Conservation (phyloP, 2,888 invertebrate genomes). For the Myathropa florea region DNA sequence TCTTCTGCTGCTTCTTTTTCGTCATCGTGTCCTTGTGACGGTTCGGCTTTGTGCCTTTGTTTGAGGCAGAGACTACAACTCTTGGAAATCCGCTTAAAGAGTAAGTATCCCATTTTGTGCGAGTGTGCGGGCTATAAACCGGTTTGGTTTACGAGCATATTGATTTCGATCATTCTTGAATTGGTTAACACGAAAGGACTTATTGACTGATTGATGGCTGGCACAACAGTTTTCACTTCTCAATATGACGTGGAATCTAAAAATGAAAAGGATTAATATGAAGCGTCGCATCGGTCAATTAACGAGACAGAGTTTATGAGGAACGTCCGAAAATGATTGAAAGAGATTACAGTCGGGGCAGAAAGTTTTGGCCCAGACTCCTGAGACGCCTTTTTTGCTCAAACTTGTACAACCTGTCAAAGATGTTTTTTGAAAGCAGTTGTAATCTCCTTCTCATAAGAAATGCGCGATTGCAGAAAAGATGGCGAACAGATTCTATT, state of each 20-base stretch:
- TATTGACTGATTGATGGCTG: background rate
- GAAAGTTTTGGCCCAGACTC: background rate
- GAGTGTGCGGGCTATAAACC: background rate
- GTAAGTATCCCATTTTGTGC: background rate
- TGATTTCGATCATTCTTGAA: background rate
- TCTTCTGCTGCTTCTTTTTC: no score
- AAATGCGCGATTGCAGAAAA: no score
- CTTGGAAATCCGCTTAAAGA: conserved; percentile 1
- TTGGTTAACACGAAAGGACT: background rate
- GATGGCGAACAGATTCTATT: no score
- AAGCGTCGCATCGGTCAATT: background rate
- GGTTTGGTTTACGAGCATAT: background rate
- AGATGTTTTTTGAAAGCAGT: no score
- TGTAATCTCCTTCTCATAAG: no score
- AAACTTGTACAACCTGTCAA: no score
- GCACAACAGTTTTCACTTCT: background rate
- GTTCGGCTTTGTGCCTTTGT: background rate
- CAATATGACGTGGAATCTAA: background rate
- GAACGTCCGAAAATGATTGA: background rate
- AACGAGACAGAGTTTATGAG: background rate
- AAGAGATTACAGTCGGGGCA: background rate
- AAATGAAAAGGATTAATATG: background rate
- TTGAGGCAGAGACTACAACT: background rate
- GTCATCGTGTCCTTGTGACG: conserved; percentile 27
- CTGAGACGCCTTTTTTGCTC: background rate